A percentile compares a stretch with the other conserved stretches of the same genome.
Conservation (phyloP, 2,888 invertebrate genomes). For the Cryptocephalus moraei region DNA sequence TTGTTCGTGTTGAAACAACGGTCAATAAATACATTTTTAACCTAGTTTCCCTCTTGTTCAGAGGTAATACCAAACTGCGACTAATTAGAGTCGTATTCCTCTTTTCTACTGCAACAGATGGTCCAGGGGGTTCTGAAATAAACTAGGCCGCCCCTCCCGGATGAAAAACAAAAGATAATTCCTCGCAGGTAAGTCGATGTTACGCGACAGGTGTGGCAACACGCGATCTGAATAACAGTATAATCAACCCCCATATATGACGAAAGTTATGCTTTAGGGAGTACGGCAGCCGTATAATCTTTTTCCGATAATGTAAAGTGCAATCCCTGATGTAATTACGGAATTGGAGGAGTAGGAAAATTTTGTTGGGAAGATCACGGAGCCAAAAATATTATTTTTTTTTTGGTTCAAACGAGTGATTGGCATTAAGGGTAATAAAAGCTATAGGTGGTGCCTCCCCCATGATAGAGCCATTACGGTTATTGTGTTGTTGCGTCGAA, state of each 20-base stretch:
- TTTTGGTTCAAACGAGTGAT: no score
- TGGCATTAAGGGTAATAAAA: no score
- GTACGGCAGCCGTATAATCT: not conserved
- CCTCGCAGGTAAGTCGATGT: slow-evolving; percentile 12
- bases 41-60: no score
- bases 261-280: slow-evolving; percentile 10
- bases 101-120: slow-evolving; percentile 7
- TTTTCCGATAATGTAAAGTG: not conserved
- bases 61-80: not conserved
- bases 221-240: slow-evolving; percentile 11
- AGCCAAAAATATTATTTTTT: no score
- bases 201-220: slow-evolving; percentile 17
- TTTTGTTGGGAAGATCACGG: no score
- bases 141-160: slow-evolving; percentile 9
- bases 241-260: slow-evolving; percentile 11
- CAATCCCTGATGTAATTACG: no score
- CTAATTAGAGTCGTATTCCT: not conserved
- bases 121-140: slow-evolving; percentile 11
- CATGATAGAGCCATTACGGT: no score
- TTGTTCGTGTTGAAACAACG: no score
- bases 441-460: no score
- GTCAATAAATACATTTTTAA: no score
- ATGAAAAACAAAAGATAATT: slow-evolving; percentile 10
- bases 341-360: no score
- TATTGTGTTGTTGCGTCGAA: no score